Evolutionary conservation across 2,888 invertebrate species (phyloP), one percentile per base, ranked within the genome.

Genomic region (Lapara coniferarum): DNA sequence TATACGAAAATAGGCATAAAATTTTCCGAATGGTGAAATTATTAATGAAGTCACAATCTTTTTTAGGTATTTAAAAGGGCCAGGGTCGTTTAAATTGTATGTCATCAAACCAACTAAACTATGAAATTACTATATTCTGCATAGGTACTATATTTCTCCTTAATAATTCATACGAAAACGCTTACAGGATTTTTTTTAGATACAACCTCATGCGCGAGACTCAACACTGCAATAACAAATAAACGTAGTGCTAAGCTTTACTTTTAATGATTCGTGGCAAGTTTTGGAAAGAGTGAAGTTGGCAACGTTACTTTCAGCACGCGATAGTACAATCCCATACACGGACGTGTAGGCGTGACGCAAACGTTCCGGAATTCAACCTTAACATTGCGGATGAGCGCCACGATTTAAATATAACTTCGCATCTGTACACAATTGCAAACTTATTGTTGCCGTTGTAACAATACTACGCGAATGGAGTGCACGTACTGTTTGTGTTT

Each of bases 381-480:
- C 92, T 92, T 91, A 92, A 90, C 92, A 91, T 92, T 92, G 85
- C 87, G 85, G 88, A 90, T 89, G 89, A 89, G 86, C 87, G 85
- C 83, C 81, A 81, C 82, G 88, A 85, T 91, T 90, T 92, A 91
- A 63, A 91, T 91, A 90, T 92, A 91, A 88, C 90, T 87, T 83
- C 82, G 81, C 85, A 83, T 85, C 82, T 83, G 82, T 85, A 85
- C 76, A 74, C 78, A 79, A 37, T 57, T 66, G 58, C 69, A 67
- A 66, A 69, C 57, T 69, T 69, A 66, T 69, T 66, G 59, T 63
- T 57, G 69, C 78, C 73, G 74, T 71, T 76, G 73, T 71, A 80
- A 82, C 80, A 84, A 86, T 80, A 77, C 76, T 78, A 76, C 78
- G 72, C 79, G 74, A 73, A 76, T 81, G 77, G 68, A 82, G 79